Evolutionary conservation across 1,140 invertebrate genomes (phyloP), one percentile per base, ranked within the genome.

Genomic region (Caligus rogercresseyi): DNA sequence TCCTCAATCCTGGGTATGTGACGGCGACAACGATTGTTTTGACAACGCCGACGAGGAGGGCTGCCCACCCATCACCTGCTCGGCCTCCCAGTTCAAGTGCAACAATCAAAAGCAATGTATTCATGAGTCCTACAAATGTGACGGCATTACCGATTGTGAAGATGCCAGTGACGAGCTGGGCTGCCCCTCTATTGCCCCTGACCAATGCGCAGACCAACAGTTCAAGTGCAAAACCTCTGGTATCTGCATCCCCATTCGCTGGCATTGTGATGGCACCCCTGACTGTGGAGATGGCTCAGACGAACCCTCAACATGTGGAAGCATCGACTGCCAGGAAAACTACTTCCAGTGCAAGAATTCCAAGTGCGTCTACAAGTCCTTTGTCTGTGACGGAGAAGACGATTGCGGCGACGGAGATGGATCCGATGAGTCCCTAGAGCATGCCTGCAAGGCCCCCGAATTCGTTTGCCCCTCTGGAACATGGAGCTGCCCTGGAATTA

Each of bases 21-120:
- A 83, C 70, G 82, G 83, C 1, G 89, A 94, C 69, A 89, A 95
- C 70, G 93, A 98, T 72, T 98, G 94, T 72, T 94, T 94, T 70
- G 94, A 98, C 72, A 89, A 92, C 70, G 88, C 90, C 69, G 95
- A 98, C 73, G 95, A 98, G 74, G 81, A 89, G 70, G 86, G 91
- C 67, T 98, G 94, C 75, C 93, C 94, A 2, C 89, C 92, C 0
- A 85, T 95, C 0, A 87, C 86, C 0, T 98, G 94, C 73, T 80
- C 89, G 19, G 80, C 86, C n/a, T 83, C 81, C 55, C 89, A 96
- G 69, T 97, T 96, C 71, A 88, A 91, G 67, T 97, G 93, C 72
- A 82, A 84, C 0, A 89, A 90, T 73, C 77, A 85, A 19, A 82
- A 88, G 66, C 90, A 94, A 72, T 97, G 93, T 69, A 85, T 96